Evolutionary conservation across 2,113 vertebrate genomes (phyloP), one percentile per base, ranked within the genome.

Genomic region (Gnathonemus longibarbis): DNA sequence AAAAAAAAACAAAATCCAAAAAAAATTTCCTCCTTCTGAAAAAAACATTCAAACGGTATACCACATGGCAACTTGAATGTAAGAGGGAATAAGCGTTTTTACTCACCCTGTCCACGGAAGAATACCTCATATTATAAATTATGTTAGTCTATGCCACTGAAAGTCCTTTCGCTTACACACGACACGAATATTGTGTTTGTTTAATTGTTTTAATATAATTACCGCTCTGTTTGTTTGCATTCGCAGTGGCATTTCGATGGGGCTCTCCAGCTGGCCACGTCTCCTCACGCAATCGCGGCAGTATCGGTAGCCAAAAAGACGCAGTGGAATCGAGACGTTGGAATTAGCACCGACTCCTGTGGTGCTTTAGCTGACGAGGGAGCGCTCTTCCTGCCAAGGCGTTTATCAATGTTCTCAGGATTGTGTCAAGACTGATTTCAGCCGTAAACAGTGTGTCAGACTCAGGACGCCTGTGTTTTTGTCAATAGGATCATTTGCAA

Each of bases 261-360:
- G 91, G 94, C 92, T 94, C 91, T 92, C 92, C 89, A 87, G 0
- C 89, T 92, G 91, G 52, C 87, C 91, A 80, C 83, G 35, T 50
- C 93, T 91, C 93, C 93, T 45, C 39, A 48, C 45, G 83, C 83
- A 48, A 84, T 84, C 83, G 17, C 21, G 42, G 83, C 24, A n/a
- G 24, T 27, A 93, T 94, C 93, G 90, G 94, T 92, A 94, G 93
- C 92, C 91, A 91, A 27, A n/a, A 91, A 84, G 62, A 48, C 39
- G 45, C 21, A 49, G 46, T 77, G 88, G 87, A 90, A 91, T 87
- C 90, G 19, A 91, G 70, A 13, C 62, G 42, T 87, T 91, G 90
- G 91, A 90, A 92, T 8, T 17, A 39, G 90, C 19, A 50, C 24
- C 84, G 17, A 62, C 10, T 45, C 83, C 42, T 45, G 89, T 62